These are phyloP conservation scores for Chascanopsetta lugubris DNA, from an alignment of 2,113 vertebrate genomes.

Conservation along the genomic window DNA sequence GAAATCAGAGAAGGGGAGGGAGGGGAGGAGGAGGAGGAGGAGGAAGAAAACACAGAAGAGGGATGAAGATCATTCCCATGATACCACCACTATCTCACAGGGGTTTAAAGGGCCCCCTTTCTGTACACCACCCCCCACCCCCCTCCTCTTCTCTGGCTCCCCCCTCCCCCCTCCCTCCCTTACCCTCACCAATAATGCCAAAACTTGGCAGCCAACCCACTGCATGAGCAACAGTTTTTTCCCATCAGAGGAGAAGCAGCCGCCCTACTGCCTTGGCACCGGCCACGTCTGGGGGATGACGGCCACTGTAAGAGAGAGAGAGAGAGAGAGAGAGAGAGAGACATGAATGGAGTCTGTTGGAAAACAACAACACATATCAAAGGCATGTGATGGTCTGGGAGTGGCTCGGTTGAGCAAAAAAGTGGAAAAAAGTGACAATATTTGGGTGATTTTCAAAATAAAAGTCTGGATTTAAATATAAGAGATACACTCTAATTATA, in stretches of 20 bases:
- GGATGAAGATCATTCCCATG: conserved; percentile 74
- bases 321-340: conserved; percentile 53
- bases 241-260: conserved; percentile 77
- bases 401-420: conserved; percentile 25
- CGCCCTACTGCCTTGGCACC: conserved; percentile 79
- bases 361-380: conserved; percentile 48
- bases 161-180: background rate
- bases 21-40: conserved; percentile 35
- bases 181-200: conserved; percentile 73
- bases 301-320: conserved; percentile 73
- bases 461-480: no score
- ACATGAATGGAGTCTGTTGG: conserved; percentile 73
- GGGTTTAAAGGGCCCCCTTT: conserved; percentile 78
- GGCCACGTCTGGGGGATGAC: conserved; percentile 72
- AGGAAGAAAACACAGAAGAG: conserved; percentile 15
- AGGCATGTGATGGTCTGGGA: conserved; percentile 50
- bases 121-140: conserved; percentile 30
- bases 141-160: background rate
- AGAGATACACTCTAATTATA: no score
- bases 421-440: background rate
- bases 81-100: conserved; percentile 79
- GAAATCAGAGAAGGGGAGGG: conserved; percentile 45
- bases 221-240: conserved; percentile 83
- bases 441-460: background rate
- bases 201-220: conserved; percentile 83